Conservation (phyloP, 2,113 vertebrate genomes). For the Pholis gunnellus region DNA sequence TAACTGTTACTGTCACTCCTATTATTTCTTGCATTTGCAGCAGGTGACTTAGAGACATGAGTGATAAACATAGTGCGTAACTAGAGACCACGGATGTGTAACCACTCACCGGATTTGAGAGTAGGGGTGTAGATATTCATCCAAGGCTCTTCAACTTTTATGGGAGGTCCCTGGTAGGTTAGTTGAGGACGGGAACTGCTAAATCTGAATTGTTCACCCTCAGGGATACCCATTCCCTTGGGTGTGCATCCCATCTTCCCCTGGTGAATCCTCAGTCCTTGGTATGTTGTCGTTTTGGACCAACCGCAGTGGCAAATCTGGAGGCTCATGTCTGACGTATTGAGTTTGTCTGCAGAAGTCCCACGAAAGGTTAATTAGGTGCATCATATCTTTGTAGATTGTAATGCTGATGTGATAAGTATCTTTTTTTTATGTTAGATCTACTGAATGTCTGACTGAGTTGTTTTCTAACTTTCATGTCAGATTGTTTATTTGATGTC, state of each 20-base stretch:
- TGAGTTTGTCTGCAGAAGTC: not conserved
- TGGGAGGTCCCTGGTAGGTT: not conserved
- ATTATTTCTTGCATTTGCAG: too few relatives aligned
- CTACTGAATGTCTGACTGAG: too few relatives aligned
- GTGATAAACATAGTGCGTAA: not conserved
- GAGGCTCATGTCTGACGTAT: conserved; percentile 14
- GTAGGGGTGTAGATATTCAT: fast-evolving
- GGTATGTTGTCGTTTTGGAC: conserved; percentile 33
- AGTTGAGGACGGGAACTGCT: fast-evolving
- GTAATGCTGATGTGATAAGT: too few relatives aligned
- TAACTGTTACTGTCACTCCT: not conserved
- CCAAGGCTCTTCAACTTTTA: not conserved
- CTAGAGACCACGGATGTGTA: not conserved
- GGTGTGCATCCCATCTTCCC: conserved; percentile 58
- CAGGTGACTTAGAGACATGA: not conserved
- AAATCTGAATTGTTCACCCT: not conserved
- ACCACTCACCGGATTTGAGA: not conserved
- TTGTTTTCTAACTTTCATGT: not conserved
- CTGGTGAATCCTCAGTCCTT: conserved; percentile 50
- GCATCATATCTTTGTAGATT: too few relatives aligned
- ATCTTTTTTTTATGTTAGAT: too few relatives aligned
- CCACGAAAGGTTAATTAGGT: not conserved
- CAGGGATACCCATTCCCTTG: conserved; percentile 25
- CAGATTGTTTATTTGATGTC: not conserved
- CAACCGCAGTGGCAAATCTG: conserved; percentile 62